Evolutionary conservation across 2,888 invertebrate genomes (phyloP).

Genomic region (Pterobdella sp.): DNA sequence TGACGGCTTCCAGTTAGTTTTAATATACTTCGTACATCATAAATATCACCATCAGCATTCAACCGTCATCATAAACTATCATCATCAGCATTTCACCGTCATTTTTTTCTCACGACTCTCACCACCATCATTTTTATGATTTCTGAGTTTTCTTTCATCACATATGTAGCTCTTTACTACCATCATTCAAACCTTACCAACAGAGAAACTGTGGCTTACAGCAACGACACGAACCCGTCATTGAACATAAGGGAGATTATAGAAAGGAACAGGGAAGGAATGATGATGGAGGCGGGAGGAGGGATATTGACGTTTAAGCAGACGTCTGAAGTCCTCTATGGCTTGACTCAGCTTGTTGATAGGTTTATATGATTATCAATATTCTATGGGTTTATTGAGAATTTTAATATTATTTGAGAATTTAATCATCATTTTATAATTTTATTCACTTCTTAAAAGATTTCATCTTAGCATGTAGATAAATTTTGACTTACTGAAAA

Average conservation of each 20-base stretch:
- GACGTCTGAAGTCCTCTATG: slow-evolving; percentile 79
- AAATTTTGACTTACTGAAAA: too few relatives aligned
- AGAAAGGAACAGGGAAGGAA: slow-evolving; percentile 4
- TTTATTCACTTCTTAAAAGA: too few relatives aligned
- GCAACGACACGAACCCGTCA: background rate
- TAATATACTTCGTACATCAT: background rate
- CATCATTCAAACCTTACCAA: background rate
- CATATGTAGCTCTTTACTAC: background rate
- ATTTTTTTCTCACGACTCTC: too few relatives aligned
- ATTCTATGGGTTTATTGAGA: background rate
- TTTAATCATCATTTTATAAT: too few relatives aligned
- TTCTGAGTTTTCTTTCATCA: too few relatives aligned
- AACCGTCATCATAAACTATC: too few relatives aligned
- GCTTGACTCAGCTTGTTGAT: slow-evolving; percentile 79
- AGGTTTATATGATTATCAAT: slow-evolving; percentile 48
- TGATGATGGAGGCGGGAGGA: slow-evolving; percentile 51
- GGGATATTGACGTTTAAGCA: slow-evolving; percentile 60
- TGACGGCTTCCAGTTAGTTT: slow-evolving; percentile 20
- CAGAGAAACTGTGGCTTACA: background rate
- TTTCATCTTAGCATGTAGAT: too few relatives aligned
- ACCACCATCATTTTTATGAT: too few relatives aligned
- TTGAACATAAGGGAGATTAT: background rate
- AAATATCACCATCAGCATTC: background rate
- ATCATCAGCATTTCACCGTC: too few relatives aligned
- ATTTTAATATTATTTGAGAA: too few relatives aligned